Percentiles rank a stretch among this genome's conserved stretches.
Evolutionary conservation across 2,113 vertebrate genomes (phyloP).

Genomic region (Vidua chalybeata): DNA sequence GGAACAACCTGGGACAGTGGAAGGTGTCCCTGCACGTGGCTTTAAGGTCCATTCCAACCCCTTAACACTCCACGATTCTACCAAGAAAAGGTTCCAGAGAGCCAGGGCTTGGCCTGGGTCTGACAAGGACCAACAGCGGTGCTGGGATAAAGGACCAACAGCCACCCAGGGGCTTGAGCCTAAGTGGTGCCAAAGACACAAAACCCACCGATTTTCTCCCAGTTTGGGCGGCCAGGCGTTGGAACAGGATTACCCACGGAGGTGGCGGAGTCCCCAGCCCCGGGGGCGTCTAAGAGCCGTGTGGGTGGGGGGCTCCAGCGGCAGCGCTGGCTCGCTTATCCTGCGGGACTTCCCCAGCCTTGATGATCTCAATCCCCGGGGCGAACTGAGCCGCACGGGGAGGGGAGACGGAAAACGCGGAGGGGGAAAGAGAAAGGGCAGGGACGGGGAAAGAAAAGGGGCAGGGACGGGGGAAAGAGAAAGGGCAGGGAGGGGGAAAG

Average conservation of each 20-base stretch:
- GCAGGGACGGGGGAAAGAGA: no score
- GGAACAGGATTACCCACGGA: rapidly evolving
- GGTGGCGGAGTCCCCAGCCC: rapidly evolving
- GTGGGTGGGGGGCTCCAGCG: background rate
- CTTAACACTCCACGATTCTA: rapidly evolving
- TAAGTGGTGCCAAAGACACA: rapidly evolving
- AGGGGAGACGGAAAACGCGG: background rate
- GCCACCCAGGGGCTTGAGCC: rapidly evolving
- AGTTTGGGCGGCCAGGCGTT: rapidly evolving
- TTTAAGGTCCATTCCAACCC: background rate
- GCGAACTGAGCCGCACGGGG: background rate
- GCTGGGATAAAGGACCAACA: background rate
- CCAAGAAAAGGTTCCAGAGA: no score
- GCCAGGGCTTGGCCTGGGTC: background rate
- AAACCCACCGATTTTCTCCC: rapidly evolving
- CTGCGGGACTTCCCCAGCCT: background rate
- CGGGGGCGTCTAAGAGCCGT: rapidly evolving
- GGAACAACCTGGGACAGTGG: background rate
- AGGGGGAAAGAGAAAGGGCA: no score
- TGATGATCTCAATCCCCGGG: rapidly evolving
- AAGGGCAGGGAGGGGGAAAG: no score
- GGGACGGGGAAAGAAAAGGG: background rate
- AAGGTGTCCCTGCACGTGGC: background rate
- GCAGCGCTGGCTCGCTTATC: rapidly evolving
- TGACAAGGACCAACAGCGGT: background rate